Evolutionary conservation across 2,113 vertebrate genomes (phyloP).

Genomic region (Lonchura striata): DNA sequence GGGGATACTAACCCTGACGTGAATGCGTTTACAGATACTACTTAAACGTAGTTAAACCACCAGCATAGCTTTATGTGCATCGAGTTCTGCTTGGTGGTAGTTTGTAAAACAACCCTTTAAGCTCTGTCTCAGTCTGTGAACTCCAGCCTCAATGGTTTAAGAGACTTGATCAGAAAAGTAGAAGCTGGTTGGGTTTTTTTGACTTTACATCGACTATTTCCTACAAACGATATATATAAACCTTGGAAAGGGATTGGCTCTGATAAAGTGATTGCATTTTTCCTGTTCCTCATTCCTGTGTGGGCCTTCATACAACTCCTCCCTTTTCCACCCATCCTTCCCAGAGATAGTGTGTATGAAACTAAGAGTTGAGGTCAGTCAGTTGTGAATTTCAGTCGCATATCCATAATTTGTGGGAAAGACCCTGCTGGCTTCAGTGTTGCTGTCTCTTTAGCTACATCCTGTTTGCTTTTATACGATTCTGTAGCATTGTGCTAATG

Average conservation of each 20-base stretch:
- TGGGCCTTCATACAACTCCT: background rate
- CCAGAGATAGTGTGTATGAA: background rate
- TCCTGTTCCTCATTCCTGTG: constrained; percentile 60
- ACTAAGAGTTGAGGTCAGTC: background rate
- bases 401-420: background rate
- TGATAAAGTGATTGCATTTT: constrained; percentile 31
- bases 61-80: background rate
- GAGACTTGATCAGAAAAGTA: background rate
- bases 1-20: fast-evolving
- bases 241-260: background rate
- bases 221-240: background rate
- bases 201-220: background rate
- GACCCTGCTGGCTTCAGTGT: background rate
- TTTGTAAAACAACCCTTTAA: background rate
- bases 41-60: background rate
- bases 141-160: background rate
- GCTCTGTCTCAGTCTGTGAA: background rate
- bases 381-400: background rate
- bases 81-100: background rate
- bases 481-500: background rate
- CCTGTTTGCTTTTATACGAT: background rate
- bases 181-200: background rate
- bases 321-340: background rate
- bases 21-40: background rate
- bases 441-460: background rate